Evolutionary conservation across 92 coral and sea anemone genomes (phyloP).

Genomic region (Phymanthus crucifer): DNA sequence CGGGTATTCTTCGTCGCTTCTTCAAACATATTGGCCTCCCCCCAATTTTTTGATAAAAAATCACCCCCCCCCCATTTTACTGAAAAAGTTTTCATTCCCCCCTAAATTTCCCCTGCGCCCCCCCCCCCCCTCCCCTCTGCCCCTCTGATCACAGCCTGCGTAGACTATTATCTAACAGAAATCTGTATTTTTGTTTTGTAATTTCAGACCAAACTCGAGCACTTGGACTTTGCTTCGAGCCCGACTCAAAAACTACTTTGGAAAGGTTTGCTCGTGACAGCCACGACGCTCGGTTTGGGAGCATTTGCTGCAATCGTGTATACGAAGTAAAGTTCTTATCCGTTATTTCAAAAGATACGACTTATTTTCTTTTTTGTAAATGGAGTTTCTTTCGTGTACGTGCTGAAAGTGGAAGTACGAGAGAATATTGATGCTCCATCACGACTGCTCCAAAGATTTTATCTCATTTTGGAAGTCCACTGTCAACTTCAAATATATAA

Average conservation of each 20-base stretch:
- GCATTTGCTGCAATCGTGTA: conserved; percentile 51
- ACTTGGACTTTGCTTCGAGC: conserved; percentile 17
- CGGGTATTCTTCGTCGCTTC: too few relatives aligned
- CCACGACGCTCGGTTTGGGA: conserved; percentile 65
- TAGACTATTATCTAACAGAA: too few relatives aligned
- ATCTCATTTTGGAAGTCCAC: neutral
- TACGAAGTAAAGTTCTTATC: conserved; percentile 12
- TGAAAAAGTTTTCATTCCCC: too few relatives aligned
- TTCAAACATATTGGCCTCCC: too few relatives aligned
- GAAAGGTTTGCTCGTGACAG: conserved; percentile 62
- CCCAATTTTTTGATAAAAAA: too few relatives aligned
- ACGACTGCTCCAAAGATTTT: neutral
- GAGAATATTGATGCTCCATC: too few relatives aligned
- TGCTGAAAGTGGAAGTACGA: neutral
- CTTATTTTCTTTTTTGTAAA: neutral
- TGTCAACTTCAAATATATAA: neutral
- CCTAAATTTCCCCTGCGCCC: too few relatives aligned
- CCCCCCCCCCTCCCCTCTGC: too few relatives aligned
- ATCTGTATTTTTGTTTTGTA: neutral
- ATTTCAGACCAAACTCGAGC: conserved; percentile 28
- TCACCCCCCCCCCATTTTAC: too few relatives aligned
- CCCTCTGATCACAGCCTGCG: too few relatives aligned
- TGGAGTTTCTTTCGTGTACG: neutral
- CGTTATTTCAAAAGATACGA: neutral
- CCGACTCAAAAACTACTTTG: conserved; percentile 34